Conservation (phyloP, 1,140 invertebrate species). For the Trypoxylus dichotomus region DNA sequence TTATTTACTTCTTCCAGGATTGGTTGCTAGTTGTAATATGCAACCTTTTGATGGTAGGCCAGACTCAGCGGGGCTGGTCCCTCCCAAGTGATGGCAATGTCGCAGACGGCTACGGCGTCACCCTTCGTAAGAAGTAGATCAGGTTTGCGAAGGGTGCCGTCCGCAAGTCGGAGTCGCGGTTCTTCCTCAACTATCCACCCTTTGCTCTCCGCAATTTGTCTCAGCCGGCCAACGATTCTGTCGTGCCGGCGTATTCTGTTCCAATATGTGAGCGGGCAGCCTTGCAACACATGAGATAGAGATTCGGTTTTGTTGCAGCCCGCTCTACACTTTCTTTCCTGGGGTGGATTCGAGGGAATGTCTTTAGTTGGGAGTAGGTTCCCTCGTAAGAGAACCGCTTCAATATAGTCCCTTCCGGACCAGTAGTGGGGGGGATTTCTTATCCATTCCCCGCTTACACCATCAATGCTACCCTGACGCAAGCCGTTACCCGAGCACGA, state of each 20-base stretch:
- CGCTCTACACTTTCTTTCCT: slow-evolving; percentile 1
- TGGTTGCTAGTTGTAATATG: neutral
- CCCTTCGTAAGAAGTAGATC: slow-evolving; percentile 29
- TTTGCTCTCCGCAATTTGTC: slow-evolving; percentile 65
- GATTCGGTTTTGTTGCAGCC: slow-evolving; percentile 4
- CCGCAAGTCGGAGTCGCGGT: slow-evolving; percentile 23
- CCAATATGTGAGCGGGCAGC: neutral
- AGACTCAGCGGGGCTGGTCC: neutral
- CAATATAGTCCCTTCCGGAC: neutral
- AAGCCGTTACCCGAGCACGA: neutral
- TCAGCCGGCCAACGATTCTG: neutral
- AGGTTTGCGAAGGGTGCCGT: slow-evolving; percentile 28
- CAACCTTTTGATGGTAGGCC: slow-evolving; percentile 14
- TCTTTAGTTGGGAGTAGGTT: neutral
- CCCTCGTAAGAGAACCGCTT: neutral
- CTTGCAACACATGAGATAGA: slow-evolving; percentile 11
- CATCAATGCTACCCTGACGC: neutral
- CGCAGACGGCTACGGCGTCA: slow-evolving; percentile 16
- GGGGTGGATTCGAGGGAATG: slow-evolving; percentile 7
- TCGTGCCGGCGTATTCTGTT: neutral
- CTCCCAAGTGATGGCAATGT: slow-evolving; percentile 31
- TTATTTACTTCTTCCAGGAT: neutral
- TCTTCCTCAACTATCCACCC: slow-evolving; percentile 46
- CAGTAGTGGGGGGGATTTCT: neutral
- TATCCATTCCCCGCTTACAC: neutral